A percentile compares a stretch with the other conserved stretches of the same genome.
Conservation (phyloP, 2,888 invertebrate species). For the Neoascia interrupta region DNA sequence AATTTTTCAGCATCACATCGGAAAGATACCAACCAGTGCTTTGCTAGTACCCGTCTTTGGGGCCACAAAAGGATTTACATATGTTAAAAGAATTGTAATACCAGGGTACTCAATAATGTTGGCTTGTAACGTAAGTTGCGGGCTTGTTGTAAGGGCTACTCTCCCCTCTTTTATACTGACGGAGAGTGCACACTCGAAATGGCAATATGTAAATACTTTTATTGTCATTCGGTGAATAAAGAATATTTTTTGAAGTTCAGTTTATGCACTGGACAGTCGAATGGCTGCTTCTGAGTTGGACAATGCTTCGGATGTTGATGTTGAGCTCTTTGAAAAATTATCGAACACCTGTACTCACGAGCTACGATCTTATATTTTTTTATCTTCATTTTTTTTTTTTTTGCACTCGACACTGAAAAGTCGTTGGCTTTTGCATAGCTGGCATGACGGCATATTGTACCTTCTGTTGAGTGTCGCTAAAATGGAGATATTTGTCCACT, state of each 20-base stretch:
- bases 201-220: constrained; percentile 79
- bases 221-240: constrained; percentile 76
- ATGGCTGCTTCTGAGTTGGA: not conserved
- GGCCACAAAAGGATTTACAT: constrained; percentile 68
- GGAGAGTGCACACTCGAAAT: constrained; percentile 75
- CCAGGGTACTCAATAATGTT: constrained; percentile 69
- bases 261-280: not conserved
- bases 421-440: constrained; percentile 35
- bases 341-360: constrained; percentile 68
- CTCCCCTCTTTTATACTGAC: no score
- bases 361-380: constrained; percentile 30
- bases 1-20: constrained; percentile 60
- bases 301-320: not conserved
- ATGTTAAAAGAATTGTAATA: constrained; percentile 70
- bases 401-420: not conserved
- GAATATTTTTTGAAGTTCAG: constrained; percentile 68
- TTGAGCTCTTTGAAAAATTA: constrained; percentile 67
- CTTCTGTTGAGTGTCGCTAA: constrained; percentile 42
- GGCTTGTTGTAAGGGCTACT: no score
- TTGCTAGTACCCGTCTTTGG: constrained; percentile 32
- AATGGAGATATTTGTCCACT: constrained; percentile 69
- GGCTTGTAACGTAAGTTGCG: constrained; percentile 51
- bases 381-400: not conserved
- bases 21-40: constrained; percentile 49
- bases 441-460: no score